Evolutionary conservation across 2,888 invertebrate genomes (phyloP), one percentile per base, ranked within the genome.

Genomic region (Allygus modestus): DNA sequence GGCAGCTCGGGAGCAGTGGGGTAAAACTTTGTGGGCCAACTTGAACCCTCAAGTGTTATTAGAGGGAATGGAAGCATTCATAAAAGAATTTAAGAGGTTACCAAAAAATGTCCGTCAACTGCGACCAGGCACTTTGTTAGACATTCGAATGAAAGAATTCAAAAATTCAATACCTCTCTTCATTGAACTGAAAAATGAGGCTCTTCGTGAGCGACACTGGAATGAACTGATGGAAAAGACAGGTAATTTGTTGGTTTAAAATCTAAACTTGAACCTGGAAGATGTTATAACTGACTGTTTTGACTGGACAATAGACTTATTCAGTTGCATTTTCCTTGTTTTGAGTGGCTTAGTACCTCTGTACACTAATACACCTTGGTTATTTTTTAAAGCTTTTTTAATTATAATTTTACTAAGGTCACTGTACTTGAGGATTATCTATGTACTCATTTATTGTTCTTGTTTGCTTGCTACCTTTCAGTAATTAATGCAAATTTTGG

Each of bases 121-220:
- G 86, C 90, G 92, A 0, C 93, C 95, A 1, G 97, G 95, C 0
- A 89, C 93, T 85, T 93, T 93, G 87, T 89, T 98, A 26, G 96
- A 97, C 86, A 90, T 94, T 17, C 95, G 95, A 88, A 96, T 98
- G 96, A 96, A 95, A 88, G 96, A 96, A 88, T 98, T 98, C 91
- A 96, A 96, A 89, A 94, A 94, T 87, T 94, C 96, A 0, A 95
- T 98, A 0, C 97, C 98, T 0, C 91, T 98, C 73, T 97, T 98
- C 94, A 96, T 97, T 4, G 96, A 97, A 61, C 90, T 98, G 81
- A 98, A 98, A 90, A 96, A 97, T 89, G 97, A 98, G 88, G 97
- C 98, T 0, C 93, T 98, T 90, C 92, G 97, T 12, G 96, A 97
- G 87, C 92, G 98, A 15, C 98, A 98, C 91, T 98, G 98, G 98